phyloP scores from a whole-genome alignment of 2,888 invertebrate species.

The Stegana nigrithorax region DNA sequence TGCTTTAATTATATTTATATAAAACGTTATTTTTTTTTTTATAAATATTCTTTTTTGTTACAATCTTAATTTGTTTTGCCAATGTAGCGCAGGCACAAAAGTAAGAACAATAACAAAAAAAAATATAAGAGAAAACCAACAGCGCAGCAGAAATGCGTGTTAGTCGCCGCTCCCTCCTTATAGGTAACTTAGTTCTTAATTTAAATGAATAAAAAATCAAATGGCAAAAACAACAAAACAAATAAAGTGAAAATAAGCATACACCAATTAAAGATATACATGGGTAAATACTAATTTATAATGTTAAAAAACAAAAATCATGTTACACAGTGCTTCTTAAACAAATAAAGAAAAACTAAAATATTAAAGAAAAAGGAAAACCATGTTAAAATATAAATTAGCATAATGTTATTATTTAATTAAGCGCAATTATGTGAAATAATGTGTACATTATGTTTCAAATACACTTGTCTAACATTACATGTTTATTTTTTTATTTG shows the following conservation, averaged over 20 bases:
- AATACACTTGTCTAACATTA: slow-evolving; percentile 8
- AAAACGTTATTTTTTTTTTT: neutral
- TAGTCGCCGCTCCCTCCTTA: neutral
- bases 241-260: neutral
- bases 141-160: no score
- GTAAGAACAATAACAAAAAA: neutral
- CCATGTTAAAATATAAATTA: neutral
- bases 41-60: neutral
- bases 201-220: neutral
- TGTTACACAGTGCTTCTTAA: slow-evolving; percentile 13
- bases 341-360: neutral
- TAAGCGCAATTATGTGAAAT: neutral
- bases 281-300: neutral
- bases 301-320: neutral
- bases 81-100: neutral
- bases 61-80: neutral
- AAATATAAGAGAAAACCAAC: neutral
- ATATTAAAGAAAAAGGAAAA: neutral
- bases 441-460: neutral
- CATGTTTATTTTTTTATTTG: neutral
- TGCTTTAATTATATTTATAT: no score
- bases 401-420: neutral
- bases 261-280: neutral
- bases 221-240: neutral
- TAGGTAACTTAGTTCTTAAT: neutral